Conservation (phyloP, 2,888 invertebrate species). For the Drosophila melanosoma region DNA sequence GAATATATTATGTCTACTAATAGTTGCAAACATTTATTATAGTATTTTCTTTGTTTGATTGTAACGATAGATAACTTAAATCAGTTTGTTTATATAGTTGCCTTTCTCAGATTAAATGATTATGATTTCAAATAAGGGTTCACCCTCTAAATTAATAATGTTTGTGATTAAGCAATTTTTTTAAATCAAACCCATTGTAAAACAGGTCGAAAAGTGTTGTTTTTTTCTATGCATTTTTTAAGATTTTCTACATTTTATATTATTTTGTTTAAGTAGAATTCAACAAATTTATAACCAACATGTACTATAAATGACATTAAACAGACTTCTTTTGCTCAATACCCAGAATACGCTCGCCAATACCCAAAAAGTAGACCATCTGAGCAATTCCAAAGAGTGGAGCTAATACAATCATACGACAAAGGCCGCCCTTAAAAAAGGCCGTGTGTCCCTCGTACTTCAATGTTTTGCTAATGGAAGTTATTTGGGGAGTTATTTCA, state of each 20-base stretch:
- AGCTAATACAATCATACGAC: conserved; percentile 98
- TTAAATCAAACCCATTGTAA: background rate
- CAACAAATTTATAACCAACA: background rate
- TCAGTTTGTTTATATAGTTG: background rate
- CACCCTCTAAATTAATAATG: background rate
- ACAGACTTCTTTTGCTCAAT: conserved; percentile 43
- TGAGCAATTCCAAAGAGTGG: conserved; percentile 99
- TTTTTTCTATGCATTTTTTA: too few relatives aligned
- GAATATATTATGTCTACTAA: background rate
- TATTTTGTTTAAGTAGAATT: background rate
- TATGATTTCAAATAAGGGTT: background rate
- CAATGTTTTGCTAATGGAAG: conserved; percentile 88
- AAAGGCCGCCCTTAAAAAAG: conserved; percentile 98
- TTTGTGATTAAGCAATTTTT: background rate
- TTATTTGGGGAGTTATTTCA: background rate
- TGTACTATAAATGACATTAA: conserved; percentile 7
- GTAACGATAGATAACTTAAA: background rate
- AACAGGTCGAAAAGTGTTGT: too few relatives aligned
- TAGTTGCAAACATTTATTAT: background rate
- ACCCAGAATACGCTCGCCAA: conserved; percentile 91
- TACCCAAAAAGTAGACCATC: conserved; percentile 97
- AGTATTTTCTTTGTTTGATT: background rate
- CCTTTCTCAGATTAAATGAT: background rate
- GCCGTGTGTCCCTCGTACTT: conserved; percentile 95
- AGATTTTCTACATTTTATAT: background rate